Percentiles rank a stretch among this genome's conserved stretches.
Conservation (phyloP, 2,797 vertebrate genomes). For the Cryptoprocta ferox region DNA sequence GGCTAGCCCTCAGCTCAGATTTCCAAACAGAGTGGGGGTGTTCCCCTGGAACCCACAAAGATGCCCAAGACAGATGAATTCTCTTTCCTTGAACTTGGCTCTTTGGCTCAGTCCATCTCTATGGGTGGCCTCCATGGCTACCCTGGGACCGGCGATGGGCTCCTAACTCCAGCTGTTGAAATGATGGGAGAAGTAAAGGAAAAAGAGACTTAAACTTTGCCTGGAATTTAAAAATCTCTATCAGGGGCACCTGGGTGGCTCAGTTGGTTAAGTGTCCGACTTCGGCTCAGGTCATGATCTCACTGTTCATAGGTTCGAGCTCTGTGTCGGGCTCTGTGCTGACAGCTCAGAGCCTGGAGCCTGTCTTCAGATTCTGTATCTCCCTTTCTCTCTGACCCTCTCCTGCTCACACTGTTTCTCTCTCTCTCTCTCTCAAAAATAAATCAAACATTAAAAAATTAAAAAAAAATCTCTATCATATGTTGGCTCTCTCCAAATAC, state of each 20-base stretch:
- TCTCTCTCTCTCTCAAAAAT: too few relatives aligned
- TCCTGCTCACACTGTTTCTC: too few relatives aligned
- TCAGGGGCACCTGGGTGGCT: too few relatives aligned
- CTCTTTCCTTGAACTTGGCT: not conserved
- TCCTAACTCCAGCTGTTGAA: not conserved
- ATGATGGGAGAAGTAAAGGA: not conserved
- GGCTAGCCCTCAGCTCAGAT: not conserved
- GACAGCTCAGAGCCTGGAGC: too few relatives aligned
- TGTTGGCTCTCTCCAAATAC: not conserved
- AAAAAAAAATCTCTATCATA: not conserved
- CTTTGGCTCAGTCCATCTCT: not conserved
- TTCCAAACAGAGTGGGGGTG: not conserved
- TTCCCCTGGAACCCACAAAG: not conserved
- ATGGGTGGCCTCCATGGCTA: not conserved
- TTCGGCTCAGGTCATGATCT: too few relatives aligned
- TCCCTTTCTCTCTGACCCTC: too few relatives aligned
- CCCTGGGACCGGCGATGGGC: not conserved
- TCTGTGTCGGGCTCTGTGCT: too few relatives aligned
- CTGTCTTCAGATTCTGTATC: too few relatives aligned
- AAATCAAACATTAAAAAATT: too few relatives aligned
- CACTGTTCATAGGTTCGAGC: too few relatives aligned
- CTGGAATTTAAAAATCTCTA: not conserved
- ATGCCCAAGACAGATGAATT: not conserved
- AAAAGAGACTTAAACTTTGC: not conserved
- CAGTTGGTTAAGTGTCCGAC: too few relatives aligned